These are phyloP conservation scores for Apotomis turbidana DNA, from an alignment of 2,888 invertebrate species.

Conservation along the genomic window DNA sequence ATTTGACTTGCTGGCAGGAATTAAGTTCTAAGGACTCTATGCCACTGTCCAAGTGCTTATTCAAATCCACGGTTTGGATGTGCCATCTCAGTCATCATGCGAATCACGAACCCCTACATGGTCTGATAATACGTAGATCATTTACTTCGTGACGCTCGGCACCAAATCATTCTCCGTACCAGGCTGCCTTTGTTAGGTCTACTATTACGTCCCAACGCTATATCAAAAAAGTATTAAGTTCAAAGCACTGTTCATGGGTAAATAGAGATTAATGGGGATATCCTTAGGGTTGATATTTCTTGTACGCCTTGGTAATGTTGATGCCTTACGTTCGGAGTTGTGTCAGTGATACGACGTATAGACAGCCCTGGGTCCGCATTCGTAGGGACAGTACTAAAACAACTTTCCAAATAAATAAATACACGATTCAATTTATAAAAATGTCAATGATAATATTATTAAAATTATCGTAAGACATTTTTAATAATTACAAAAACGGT, in stretches of 20 bases:
- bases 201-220: constrained; percentile 1
- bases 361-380: constrained; percentile 13
- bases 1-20: no score
- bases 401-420: neutral
- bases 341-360: neutral
- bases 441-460: neutral
- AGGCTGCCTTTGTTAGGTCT: constrained; percentile 13
- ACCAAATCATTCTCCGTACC: constrained; percentile 23
- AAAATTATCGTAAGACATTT: no score
- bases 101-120: neutral
- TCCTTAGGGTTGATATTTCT: neutral
- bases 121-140: neutral
- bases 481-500: no score
- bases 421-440: no score
- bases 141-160: neutral
- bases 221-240: neutral
- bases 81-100: neutral
- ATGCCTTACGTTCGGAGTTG: neutral
- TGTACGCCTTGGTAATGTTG: neutral
- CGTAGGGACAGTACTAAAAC: neutral
- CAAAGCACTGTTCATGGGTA: neutral
- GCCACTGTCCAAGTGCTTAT: no score
- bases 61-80: no score
- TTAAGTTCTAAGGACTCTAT: no score
- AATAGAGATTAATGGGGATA: neutral